Evolutionary conservation across 2,113 vertebrate genomes (phyloP).

Genomic region (Malurus alboscapulatus): DNA sequence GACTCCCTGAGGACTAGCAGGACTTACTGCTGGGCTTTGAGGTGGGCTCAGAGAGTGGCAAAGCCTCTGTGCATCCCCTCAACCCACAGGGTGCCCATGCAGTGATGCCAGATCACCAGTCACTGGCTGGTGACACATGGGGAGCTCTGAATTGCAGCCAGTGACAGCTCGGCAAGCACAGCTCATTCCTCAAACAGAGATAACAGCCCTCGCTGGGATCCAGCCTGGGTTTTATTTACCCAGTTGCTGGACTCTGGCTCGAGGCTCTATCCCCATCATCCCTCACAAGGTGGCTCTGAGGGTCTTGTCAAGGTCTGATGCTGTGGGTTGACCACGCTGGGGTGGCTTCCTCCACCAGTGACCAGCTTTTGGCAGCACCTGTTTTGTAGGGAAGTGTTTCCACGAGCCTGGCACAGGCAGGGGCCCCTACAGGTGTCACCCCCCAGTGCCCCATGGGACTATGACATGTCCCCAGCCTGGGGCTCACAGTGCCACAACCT

Average conservation of each 20-base stretch:
- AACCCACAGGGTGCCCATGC: background rate
- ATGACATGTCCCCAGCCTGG: background rate
- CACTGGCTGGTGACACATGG: background rate
- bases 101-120: background rate
- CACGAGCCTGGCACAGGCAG: background rate
- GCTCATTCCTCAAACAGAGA: slow-evolving; percentile 12
- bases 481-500: background rate
- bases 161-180: slow-evolving; percentile 14
- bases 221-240: background rate
- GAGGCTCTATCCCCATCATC: fast-evolving
- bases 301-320: fast-evolving
- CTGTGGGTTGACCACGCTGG: background rate
- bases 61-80: background rate
- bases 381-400: background rate
- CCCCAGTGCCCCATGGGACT: fast-evolving
- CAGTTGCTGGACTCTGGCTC: background rate
- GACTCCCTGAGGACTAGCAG: background rate
- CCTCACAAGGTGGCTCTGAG: background rate
- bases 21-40: background rate
- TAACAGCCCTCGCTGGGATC: background rate
- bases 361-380: background rate
- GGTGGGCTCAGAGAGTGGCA: background rate
- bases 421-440: background rate
- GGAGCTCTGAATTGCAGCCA: background rate
- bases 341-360: fast-evolving